Evolutionary conservation across 2,113 vertebrate genomes (phyloP).

Genomic region (Sigmodon hispidus): DNA sequence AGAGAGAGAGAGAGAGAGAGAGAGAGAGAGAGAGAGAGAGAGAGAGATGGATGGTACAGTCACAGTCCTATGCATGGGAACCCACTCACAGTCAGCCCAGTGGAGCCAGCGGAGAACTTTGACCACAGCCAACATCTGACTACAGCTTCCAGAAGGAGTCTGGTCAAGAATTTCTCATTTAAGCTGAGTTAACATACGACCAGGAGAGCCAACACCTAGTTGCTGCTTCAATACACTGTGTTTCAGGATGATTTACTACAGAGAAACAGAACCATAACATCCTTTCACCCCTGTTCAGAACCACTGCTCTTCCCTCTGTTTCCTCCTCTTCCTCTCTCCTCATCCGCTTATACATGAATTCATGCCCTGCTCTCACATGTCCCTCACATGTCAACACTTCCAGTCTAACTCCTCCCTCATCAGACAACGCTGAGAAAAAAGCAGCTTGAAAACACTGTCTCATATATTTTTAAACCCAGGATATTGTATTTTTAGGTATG

Average conservation of each 20-base stretch:
- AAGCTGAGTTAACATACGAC: not conserved
- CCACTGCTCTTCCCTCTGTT: not conserved
- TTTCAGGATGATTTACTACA: not conserved
- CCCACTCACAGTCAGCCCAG: not conserved
- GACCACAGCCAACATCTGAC: not conserved
- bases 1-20: no score
- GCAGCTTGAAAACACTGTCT: not conserved
- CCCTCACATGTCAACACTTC: not conserved
- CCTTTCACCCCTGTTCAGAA: not conserved
- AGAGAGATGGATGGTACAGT: not conserved
- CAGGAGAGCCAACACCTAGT: not conserved
- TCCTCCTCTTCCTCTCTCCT: not conserved
- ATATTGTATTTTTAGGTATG: not conserved
- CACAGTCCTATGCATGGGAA: not conserved
- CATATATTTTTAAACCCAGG: not conserved
- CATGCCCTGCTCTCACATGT: not conserved
- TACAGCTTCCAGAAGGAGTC: not conserved
- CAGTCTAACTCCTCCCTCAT: not conserved
- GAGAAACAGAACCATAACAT: not conserved
- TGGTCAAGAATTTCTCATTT: not conserved
- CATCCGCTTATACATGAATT: not conserved
- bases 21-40: no score
- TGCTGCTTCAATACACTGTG: not conserved
- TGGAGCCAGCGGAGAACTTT: not conserved
- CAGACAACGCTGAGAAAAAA: not conserved